A percentile compares a stretch with the other conserved stretches of the same genome.
Evolutionary conservation across 2,113 vertebrate genomes (phyloP).

Genomic region (Lathamus discolor): DNA sequence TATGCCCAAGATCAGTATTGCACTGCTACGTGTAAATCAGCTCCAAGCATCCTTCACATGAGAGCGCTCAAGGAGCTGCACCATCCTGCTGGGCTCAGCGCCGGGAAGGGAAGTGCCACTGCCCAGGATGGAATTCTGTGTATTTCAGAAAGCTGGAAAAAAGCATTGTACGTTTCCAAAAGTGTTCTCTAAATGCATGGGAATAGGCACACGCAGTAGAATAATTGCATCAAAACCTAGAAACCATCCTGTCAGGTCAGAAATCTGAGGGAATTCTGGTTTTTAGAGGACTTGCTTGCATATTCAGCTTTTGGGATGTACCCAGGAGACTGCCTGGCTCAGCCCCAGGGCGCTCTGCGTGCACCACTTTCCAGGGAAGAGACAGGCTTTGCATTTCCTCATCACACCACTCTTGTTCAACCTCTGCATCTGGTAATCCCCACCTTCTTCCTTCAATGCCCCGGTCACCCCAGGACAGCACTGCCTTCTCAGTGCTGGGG

Average conservation of each 20-base stretch:
- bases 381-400: neutral
- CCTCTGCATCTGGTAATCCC: neutral
- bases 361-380: neutral
- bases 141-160: neutral
- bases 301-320: neutral
- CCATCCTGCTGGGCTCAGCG: neutral
- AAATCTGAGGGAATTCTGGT: neutral
- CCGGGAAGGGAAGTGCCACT: neutral
- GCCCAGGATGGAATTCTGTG: neutral
- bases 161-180: rapidly evolving
- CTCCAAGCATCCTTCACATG: neutral
- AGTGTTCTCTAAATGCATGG: neutral
- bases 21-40: neutral
- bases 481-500: rapidly evolving
- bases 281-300: neutral
- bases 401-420: rapidly evolving
- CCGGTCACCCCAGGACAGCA: neutral
- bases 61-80: neutral
- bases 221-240: neutral
- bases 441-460: neutral
- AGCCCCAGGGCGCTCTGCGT: rapidly evolving
- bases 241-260: neutral
- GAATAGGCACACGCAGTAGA: neutral
- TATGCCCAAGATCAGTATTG: constrained; percentile 7
- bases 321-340: neutral